phyloP scores from a whole-genome alignment of 2,888 invertebrate genomes.

The Ornithoptera alexandrae region DNA sequence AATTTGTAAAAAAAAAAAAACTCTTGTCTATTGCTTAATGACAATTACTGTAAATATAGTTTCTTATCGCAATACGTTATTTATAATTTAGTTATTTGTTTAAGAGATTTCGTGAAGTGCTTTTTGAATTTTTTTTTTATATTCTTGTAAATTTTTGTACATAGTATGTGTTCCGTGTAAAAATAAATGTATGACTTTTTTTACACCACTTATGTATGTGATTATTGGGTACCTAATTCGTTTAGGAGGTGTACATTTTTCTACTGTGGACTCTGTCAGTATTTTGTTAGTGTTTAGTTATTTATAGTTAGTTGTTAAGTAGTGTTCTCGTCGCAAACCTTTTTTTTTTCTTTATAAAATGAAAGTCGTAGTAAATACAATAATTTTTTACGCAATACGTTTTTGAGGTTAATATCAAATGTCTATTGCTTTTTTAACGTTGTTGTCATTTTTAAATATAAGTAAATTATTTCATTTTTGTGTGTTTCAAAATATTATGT shows the following conservation, averaged over 20 bases:
- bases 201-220: slow-evolving; percentile 60
- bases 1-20: slow-evolving; percentile 48
- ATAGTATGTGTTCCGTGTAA: slow-evolving; percentile 46
- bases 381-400: not conserved
- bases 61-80: slow-evolving; percentile 50
- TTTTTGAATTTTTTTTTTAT: slow-evolving; percentile 36
- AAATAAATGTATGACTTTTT: slow-evolving; percentile 42
- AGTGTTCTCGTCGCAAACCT: slow-evolving; percentile 15
- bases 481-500: not conserved
- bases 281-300: slow-evolving; percentile 62
- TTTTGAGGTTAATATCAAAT: not conserved
- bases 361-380: not conserved
- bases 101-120: slow-evolving; percentile 48
- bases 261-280: slow-evolving; percentile 60
- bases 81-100: slow-evolving; percentile 53
- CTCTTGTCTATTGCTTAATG: slow-evolving; percentile 45
- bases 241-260: slow-evolving; percentile 60
- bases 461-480: not conserved
- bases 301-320: slow-evolving; percentile 46
- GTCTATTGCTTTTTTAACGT: not conserved
- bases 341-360: not conserved
- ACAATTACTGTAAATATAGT: slow-evolving; percentile 70
- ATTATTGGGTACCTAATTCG: slow-evolving; percentile 45
- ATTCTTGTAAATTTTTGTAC: slow-evolving; percentile 62
- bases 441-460: not conserved